Evolutionary conservation across 2,113 vertebrate species (phyloP), one percentile per base, ranked within the genome.

Genomic region (Hippocampus guttulatus): DNA sequence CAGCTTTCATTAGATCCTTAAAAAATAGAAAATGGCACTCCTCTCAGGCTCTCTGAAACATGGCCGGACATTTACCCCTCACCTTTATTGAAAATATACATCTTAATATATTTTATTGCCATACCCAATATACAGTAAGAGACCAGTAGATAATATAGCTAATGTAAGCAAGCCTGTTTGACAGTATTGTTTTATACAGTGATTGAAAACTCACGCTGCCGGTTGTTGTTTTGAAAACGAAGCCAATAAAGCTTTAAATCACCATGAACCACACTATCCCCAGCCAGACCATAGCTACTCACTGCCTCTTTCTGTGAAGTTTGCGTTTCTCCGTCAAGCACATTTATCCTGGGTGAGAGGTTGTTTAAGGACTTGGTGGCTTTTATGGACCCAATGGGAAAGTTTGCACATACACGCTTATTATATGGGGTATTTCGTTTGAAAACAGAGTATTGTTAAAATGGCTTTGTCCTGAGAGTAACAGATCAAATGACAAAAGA

Each of bases 231-330:
- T 88, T 88, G 87, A 88, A 91, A 85, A 83, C 69, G 72, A 89
- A 90, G 88, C 85, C 85, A 90, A 91, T 91, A 91, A 91, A 91
- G 85, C 87, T 91, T 91, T 86, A 88, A 90, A 88, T 84, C 84
- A 87, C 83, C 84, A 78, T 82, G 71, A 88, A 85, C 76, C 79
- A 81, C 68, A 75, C 71, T 71, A 83, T 79, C 83, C 78, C 84
- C 74, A 63, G 81, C 85, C 84, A 69, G 63, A 82, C 79, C 80
- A 83, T 83, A 85, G 76, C 71, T 71, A 82, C 71, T 38, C 70
- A 21, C 62, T 1, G 73, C 69, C 78, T 87, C 78, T 76, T 80
- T 84, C 73, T 88, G 62, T 73, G 79, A 23, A 81, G 76, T 84
- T 62, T 79, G 82, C 69, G 79, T 62, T 67, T 83, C 52, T 80